Base-by-base conservation (phyloP, 2,797 vertebrate genomes). In the Crocodylus rhombifer region DNA sequence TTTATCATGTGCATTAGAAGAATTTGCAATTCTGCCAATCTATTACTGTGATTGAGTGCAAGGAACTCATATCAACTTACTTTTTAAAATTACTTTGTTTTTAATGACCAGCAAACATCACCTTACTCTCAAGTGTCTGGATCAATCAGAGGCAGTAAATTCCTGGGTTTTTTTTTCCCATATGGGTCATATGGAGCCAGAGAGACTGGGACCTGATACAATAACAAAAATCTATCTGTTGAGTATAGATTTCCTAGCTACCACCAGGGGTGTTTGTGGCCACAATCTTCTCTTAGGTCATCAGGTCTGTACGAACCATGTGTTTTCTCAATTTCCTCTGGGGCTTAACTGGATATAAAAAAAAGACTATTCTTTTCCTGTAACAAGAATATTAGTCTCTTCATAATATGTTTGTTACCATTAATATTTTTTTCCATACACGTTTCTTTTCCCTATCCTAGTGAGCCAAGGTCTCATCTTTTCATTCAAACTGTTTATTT, bases 271-370 rank as follows among this genome's bases (percentile, higher is more conserved):
- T 28, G 55, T 28, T 25, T 74, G 15, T 51, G 26, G 15, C 36
- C 36, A 71, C 64, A 36, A 73, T 55, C 23, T 90, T 55, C 13
- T 62, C 21, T 65, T 86, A 71, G 2, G 4, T 5, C 71, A 75
- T 67, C 56, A 87, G 17, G 56, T 60, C 23, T 62, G 5, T 57
- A 85, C 90, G n/a, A 93, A 60, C 6, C 7, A 18, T 8, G 0
- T 63, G 56, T 87, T 85, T 90, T 90, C 2, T 64, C 69, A 21
- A 58, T 5, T 88, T 63, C 14, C 82, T 23, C n/a, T 60, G 64
- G 16, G 57, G 56, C 67, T 17, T 84, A 77, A 69, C 33, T 58
- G 87, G 33, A 30, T 36, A 79, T 10, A 23, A 71, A 67, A 30
- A 42, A 77, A 74, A n/a, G 62, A 60, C 11, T 42, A 64, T 71